Percentiles rank a stretch among this genome's conserved stretches.
These are phyloP conservation scores for Bradypodion pumilum DNA, from an alignment of 2,797 vertebrate species.

Conservation along the genomic window DNA sequence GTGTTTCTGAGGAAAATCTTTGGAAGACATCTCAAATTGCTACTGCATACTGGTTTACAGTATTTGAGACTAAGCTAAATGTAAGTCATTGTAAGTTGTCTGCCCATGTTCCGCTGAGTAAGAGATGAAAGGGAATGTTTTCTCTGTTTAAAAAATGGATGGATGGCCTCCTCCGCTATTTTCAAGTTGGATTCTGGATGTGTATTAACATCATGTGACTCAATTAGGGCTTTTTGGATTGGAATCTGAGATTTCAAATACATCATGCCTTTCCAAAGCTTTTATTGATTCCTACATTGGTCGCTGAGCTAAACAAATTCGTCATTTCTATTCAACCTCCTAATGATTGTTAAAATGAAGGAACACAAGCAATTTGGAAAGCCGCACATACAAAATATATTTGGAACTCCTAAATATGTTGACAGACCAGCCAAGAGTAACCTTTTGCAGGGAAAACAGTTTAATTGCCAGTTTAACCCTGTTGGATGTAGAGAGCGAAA, in stretches of 20 bases:
- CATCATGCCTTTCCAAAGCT: slow-evolving; percentile 26
- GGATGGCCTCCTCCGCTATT: not conserved
- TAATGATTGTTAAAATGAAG: not conserved
- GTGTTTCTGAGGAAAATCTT: not conserved
- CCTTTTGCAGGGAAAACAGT: not conserved
- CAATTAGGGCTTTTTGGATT: not conserved
- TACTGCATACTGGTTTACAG: not conserved
- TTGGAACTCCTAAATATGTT: not conserved
- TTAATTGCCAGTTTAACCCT: slow-evolving; percentile 45
- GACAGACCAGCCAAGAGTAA: not conserved
- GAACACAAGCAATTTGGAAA: not conserved
- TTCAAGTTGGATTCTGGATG: not conserved
- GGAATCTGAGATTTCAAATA: not conserved
- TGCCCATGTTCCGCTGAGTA: not conserved
- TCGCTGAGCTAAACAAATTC: not conserved
- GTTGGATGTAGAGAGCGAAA: not conserved
- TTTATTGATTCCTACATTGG: not conserved
- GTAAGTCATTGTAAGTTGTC: not conserved
- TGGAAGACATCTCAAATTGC: not conserved
- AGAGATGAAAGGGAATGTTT: too few relatives aligned
- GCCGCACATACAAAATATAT: not conserved
- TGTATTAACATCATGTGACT: not conserved
- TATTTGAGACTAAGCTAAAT: not conserved
- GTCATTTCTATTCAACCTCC: not conserved
- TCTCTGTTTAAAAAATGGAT: not conserved